Conservation (phyloP, 2,113 vertebrate genomes). For the Neodontobutis hainanensis region DNA sequence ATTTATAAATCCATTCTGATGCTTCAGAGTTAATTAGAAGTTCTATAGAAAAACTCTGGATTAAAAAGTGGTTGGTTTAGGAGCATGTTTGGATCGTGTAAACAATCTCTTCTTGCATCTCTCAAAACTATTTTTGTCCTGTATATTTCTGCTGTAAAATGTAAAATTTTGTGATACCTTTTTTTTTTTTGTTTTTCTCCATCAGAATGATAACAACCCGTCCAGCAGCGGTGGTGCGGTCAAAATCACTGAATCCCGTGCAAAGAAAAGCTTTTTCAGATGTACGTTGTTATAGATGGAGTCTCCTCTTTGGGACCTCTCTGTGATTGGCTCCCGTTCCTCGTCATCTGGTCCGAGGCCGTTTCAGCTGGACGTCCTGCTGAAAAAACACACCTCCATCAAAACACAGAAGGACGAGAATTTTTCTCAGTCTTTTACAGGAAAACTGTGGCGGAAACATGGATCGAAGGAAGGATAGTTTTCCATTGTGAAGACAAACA, state of each 20-base stretch:
- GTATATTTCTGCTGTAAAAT: too few relatives aligned
- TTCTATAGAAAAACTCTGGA: too few relatives aligned
- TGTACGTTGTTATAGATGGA: conserved; percentile 83
- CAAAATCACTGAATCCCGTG: conserved; percentile 91
- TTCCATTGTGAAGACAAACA: neutral
- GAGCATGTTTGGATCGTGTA: too few relatives aligned
- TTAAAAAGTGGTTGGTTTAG: too few relatives aligned
- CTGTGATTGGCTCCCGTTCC: neutral
- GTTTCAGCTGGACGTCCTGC: neutral
- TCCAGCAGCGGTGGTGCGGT: conserved; percentile 85
- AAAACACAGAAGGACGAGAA: neutral
- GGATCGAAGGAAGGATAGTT: neutral
- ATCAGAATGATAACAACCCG: conserved; percentile 88
- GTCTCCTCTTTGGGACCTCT: neutral
- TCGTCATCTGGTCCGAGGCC: neutral
- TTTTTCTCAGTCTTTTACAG: neutral
- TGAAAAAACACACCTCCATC: neutral
- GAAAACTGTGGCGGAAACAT: neutral
- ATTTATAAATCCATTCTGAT: too few relatives aligned
- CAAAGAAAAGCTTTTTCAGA: conserved; percentile 95
- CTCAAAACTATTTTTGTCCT: too few relatives aligned
- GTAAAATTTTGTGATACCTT: neutral
- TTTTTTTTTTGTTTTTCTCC: neutral
- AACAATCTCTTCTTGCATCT: too few relatives aligned
- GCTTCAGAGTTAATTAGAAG: too few relatives aligned